phyloP scores from a whole-genome alignment of 2,113 vertebrate genomes.

The Tragelaphus buxtoni region DNA sequence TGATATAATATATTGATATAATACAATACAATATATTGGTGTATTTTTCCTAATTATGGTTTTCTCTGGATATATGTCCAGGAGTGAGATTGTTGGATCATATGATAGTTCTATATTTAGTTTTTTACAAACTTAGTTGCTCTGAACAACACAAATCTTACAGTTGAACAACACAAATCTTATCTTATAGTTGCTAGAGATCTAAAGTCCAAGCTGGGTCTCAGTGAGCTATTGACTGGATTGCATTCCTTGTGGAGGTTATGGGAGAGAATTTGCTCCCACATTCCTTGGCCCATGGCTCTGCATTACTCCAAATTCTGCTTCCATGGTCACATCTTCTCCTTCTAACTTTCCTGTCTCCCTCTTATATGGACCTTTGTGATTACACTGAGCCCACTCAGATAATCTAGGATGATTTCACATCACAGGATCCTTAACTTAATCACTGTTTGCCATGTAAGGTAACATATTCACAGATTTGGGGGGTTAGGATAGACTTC shows the following conservation, averaged over 20 bases:
- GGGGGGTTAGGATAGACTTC: not conserved
- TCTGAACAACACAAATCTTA: not conserved
- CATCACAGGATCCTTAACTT: not conserved
- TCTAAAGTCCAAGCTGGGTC: not conserved
- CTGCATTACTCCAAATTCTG: not conserved
- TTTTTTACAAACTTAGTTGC: not conserved
- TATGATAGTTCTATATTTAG: not conserved
- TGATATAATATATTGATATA: too few species aligned
- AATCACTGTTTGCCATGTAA: not conserved
- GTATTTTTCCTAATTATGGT: not conserved
- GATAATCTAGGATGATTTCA: not conserved
- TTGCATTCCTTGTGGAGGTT: not conserved
- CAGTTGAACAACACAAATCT: not conserved
- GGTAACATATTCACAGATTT: not conserved
- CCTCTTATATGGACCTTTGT: not conserved
- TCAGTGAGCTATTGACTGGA: not conserved
- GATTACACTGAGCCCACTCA: not conserved
- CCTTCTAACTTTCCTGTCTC: not conserved
- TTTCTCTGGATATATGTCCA: not conserved
- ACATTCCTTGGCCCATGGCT: not conserved
- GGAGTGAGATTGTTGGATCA: not conserved
- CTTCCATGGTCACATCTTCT: not conserved
- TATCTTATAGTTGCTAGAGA: not conserved
- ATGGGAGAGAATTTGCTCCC: not conserved
- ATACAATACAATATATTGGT: not conserved